Conservation (phyloP, 2,113 vertebrate genomes). For the Onychostoma macrolepis region DNA sequence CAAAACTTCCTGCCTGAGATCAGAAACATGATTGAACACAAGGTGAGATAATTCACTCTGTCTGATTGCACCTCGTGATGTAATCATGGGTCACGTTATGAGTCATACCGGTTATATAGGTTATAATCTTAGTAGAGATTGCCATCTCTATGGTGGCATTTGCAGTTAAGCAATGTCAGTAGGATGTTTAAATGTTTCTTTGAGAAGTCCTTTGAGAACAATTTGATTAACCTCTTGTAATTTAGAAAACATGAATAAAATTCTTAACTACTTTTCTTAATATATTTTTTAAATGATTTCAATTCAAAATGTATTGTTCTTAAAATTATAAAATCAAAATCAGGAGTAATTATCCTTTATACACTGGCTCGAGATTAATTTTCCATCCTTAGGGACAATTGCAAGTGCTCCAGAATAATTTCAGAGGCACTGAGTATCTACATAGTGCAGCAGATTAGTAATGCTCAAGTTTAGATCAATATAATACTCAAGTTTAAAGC, state of each 20-base stretch:
- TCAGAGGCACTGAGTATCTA: background rate
- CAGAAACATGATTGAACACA: constrained; percentile 96
- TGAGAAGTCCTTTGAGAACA: background rate
- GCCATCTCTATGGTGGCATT: background rate
- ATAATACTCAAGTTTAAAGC: background rate
- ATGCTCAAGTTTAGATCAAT: background rate
- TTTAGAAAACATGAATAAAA: background rate
- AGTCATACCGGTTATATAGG: background rate
- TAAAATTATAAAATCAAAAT: too few species aligned
- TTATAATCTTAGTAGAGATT: background rate
- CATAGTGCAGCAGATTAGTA: background rate
- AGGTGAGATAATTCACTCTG: constrained; percentile 75
- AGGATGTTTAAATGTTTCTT: background rate
- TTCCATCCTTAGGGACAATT: background rate
- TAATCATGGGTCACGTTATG: background rate
- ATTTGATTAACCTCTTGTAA: background rate
- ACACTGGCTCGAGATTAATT: background rate
- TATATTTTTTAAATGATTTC: background rate
- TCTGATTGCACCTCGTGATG: background rate
- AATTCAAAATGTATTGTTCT: too few species aligned
- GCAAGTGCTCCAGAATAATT: background rate
- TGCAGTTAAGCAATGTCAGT: background rate
- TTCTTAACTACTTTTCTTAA: background rate
- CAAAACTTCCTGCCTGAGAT: constrained; percentile 98
- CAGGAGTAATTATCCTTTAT: background rate